phyloP scores from a whole-genome alignment of 37 sponge, comb jelly and placozoan genomes.

The Bolinopsis microptera region DNA sequence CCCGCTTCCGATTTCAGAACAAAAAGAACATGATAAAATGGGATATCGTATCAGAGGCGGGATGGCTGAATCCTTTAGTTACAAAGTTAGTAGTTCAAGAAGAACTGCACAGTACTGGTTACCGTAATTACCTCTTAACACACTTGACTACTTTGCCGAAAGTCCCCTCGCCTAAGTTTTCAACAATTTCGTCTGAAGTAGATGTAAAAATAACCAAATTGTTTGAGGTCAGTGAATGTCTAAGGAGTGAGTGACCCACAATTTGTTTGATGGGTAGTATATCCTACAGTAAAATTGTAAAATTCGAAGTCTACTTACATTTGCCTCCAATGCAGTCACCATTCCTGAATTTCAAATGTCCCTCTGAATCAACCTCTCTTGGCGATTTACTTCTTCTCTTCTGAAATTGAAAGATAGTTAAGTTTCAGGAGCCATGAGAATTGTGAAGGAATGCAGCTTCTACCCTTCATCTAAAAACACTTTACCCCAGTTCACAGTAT shows the following conservation, averaged over 20 bases:
- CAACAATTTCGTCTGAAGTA: constrained; percentile 81
- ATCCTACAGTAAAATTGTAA: background rate
- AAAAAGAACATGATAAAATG: too few relatives aligned
- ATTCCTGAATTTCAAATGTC: constrained; percentile 18
- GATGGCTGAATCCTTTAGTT: background rate
- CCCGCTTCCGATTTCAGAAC: background rate
- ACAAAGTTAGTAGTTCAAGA: background rate
- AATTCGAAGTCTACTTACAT: constrained; percentile 12
- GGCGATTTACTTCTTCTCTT: constrained; percentile 47
- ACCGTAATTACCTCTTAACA: constrained; percentile 76
- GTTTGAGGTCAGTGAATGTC: background rate
- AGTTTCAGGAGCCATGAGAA: too few relatives aligned
- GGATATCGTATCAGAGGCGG: background rate
- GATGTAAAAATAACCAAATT: background rate
- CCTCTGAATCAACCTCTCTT: constrained; percentile 15
- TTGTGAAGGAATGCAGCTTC: too few relatives aligned
- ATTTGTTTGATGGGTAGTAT: background rate
- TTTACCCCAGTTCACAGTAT: too few relatives aligned
- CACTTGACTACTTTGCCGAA: constrained; percentile 98
- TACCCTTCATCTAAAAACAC: too few relatives aligned
- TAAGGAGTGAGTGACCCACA: background rate
- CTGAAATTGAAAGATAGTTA: constrained; percentile 29
- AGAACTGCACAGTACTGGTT: background rate
- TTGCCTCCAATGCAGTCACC: constrained; percentile 49
- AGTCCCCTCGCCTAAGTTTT: constrained; percentile 93